These are phyloP conservation scores for Malurus splendens DNA, from an alignment of 2,797 vertebrate genomes.

Conservation along the genomic window DNA sequence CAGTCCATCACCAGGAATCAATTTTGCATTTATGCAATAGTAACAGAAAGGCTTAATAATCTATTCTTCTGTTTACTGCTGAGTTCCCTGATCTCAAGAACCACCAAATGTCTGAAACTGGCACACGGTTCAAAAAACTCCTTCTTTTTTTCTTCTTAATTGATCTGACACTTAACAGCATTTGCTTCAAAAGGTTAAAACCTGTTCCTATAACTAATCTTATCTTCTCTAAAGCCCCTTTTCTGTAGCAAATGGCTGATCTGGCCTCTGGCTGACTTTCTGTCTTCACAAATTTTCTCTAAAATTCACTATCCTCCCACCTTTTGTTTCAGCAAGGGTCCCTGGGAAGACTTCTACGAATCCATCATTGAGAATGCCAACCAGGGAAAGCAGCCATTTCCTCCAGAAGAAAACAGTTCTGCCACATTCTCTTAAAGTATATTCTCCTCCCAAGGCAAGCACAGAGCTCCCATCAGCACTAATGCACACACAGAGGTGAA, in stretches of 20 bases:
- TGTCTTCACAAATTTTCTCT: conserved; percentile 24
- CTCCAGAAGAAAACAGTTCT: conserved; percentile 57
- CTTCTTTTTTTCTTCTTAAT: conserved; percentile 1
- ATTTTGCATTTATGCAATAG: not conserved
- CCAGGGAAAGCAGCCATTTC: conserved; percentile 24
- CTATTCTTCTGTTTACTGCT: not conserved
- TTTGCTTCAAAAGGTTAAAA: conserved; percentile 51
- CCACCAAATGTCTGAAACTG: conserved; percentile 3
- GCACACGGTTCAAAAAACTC: not conserved
- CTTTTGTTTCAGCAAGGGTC: not conserved
- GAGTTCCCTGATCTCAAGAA: not conserved
- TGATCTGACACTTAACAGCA: conserved; percentile 10
- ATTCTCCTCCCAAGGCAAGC: conserved; percentile 58
- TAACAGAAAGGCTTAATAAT: not conserved
- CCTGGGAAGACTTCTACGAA: not conserved
- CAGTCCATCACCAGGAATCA: not conserved
- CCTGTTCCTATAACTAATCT: conserved; percentile 35
- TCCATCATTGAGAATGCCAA: conserved; percentile 16
- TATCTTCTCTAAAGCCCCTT: not conserved
- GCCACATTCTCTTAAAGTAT: conserved; percentile 61
- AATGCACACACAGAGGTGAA: conserved; percentile 57
- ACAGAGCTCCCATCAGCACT: conserved; percentile 62
- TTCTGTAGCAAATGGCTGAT: not conserved
- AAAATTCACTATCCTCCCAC: not conserved
- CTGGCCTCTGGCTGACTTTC: conserved; percentile 9